Evolutionary conservation across 2,888 invertebrate species (phyloP), one percentile per base, ranked within the genome.

Genomic region (Mimumesa dahlbomi): DNA sequence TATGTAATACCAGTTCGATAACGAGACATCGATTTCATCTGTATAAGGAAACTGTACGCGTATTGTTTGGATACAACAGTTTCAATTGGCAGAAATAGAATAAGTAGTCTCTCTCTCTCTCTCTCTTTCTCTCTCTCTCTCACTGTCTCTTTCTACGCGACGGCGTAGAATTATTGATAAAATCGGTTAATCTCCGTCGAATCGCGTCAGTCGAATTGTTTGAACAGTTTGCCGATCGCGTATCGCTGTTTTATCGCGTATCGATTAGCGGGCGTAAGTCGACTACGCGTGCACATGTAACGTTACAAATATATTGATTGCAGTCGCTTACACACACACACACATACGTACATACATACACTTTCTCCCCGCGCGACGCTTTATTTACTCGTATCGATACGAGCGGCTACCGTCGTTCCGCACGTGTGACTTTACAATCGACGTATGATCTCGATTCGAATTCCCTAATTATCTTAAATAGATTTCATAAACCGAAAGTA

Each of bases 151-250:
- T 29, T 22, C 43, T 14, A 22, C 34, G 57, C 43, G 22, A 63
- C 43, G 64, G n/a, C 11, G 16, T 38, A 45, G 25, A 40, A 58
- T 45, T 29, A 29, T n/a, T 29, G 64, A 65, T 65, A 65, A 65
- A 21, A 18, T 21, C 11, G 48, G 7, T 42, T 25, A 2, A 11
- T 16, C 19, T 18, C 36, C n/a, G 4, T n/a, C 1, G 36, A n/a
- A 11, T 54, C 29, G 57, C 48, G 50, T 50, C 49, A 36, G 34
- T 7, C 52, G 54, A 25, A 40, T n/a, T 63, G 38, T 65, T 90
- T 89, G 88, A 90, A 90, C 89, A 89, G 88, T 87, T 88, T 89
- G 90, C 87, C 88, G 84, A 83, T 74, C 19, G 6, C 42, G 2
- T 6, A 13, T 29, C 9, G 6, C 29, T 29, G 9, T 29, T 9